phyloP scores from a whole-genome alignment of 2,113 vertebrate genomes.

The Carassius auratus region DNA sequence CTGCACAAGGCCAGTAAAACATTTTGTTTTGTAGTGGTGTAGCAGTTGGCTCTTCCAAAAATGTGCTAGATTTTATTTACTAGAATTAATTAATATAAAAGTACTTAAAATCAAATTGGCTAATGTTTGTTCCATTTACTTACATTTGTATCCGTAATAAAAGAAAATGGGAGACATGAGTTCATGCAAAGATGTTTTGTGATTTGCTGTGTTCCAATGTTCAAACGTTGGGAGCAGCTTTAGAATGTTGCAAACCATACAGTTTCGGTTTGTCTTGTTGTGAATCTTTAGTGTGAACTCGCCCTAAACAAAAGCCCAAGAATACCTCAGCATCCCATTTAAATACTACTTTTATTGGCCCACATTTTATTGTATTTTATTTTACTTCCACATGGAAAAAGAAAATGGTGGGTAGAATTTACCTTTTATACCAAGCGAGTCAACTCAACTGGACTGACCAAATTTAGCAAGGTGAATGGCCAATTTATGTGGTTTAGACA shows the following conservation, averaged over 20 bases:
- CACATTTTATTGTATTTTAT: not conserved
- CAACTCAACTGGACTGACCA: not conserved
- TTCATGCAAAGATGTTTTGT: not conserved
- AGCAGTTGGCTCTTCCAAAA: not conserved
- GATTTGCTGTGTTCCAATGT: not conserved
- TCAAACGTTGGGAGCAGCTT: not conserved
- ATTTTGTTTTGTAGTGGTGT: not conserved
- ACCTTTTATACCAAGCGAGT: not conserved
- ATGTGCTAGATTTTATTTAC: not conserved
- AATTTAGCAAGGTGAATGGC: not conserved
- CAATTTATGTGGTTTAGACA: not conserved
- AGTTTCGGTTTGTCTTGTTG: not conserved
- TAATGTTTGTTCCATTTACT: not conserved
- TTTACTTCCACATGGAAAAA: too few relatives aligned
- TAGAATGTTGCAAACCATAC: not conserved
- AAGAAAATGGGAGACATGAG: not conserved
- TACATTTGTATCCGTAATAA: not conserved
- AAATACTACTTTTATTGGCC: not conserved
- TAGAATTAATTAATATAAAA: too few relatives aligned
- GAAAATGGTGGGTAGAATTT: too few relatives aligned
- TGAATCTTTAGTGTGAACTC: not conserved
- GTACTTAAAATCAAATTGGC: not conserved
- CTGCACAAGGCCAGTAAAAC: not conserved
- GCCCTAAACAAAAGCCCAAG: not conserved
- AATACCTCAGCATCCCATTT: not conserved